Percentiles rank a stretch among this genome's conserved stretches.
phyloP scores from a whole-genome alignment of 2,113 vertebrate genomes.

The Herpetotheres cachinnans region DNA sequence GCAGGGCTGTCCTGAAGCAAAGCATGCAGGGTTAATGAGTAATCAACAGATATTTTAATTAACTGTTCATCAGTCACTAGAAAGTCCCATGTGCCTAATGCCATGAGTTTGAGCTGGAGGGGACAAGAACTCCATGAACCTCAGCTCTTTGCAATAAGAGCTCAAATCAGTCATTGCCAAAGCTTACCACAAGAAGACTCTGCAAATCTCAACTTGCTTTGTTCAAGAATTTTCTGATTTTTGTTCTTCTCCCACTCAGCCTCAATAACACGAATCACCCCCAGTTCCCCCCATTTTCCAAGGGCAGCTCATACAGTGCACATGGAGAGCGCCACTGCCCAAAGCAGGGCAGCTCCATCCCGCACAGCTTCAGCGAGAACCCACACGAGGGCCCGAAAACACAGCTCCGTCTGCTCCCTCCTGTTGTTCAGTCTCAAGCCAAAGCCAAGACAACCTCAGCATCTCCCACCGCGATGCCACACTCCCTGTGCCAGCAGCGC shows the following conservation, averaged over 20 bases:
- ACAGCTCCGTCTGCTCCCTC: background rate
- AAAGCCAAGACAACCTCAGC: background rate
- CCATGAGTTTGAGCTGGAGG: background rate
- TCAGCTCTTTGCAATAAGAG: background rate
- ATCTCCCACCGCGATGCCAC: rapidly evolving
- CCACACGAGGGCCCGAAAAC: background rate
- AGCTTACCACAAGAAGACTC: background rate
- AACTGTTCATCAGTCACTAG: background rate
- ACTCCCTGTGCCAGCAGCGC: background rate
- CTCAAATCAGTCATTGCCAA: background rate
- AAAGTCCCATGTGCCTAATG: background rate
- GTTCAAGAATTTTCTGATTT: background rate
- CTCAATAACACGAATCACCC: rapidly evolving
- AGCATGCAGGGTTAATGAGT: background rate
- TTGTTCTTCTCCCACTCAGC: background rate
- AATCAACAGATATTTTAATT: background rate
- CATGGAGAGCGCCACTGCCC: background rate
- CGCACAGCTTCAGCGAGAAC: background rate
- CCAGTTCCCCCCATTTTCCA: no score
- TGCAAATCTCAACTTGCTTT: background rate
- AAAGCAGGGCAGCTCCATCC: background rate
- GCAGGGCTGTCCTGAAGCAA: background rate
- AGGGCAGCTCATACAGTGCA: background rate
- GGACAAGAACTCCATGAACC: background rate
- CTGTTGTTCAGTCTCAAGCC: rapidly evolving